Percentiles rank a stretch among this genome's conserved stretches.
phyloP scores from a whole-genome alignment of 1,140 invertebrate genomes.

The Macrostomum lignano region DNA sequence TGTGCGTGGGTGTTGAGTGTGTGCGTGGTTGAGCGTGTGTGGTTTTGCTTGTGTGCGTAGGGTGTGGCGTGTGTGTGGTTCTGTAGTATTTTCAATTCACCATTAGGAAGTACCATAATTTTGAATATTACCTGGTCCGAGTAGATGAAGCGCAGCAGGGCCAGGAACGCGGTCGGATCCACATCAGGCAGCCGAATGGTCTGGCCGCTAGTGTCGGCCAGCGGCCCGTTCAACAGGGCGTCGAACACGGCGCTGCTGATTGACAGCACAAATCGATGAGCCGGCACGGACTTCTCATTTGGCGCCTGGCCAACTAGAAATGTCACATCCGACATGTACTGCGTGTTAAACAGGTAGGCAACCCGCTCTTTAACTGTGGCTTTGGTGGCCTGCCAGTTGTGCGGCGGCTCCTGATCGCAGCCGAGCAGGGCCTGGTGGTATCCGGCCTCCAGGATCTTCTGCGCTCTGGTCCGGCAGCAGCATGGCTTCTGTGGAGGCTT shows the following conservation, averaged over 20 bases:
- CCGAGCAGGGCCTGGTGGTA: too few species aligned
- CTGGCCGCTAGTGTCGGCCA: conserved; percentile 35
- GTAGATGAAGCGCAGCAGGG: conserved; percentile 38
- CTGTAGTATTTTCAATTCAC: too few species aligned
- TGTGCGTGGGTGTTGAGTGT: too few species aligned
- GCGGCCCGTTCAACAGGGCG: conserved; percentile 52
- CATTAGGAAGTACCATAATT: too few species aligned
- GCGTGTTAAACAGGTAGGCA: conserved; percentile 48
- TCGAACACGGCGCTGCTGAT: conserved; percentile 55
- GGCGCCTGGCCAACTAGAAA: conserved; percentile 39
- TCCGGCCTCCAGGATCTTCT: too few species aligned
- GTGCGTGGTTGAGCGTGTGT: too few species aligned
- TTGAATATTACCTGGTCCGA: too few species aligned
- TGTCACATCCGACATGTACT: conserved; percentile 46
- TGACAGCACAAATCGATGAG: conserved; percentile 52
- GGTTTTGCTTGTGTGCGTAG: too few species aligned
- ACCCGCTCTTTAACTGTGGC: conserved; percentile 45
- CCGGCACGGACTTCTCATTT: conserved; percentile 38
- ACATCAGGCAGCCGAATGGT: conserved; percentile 54
- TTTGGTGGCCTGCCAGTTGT: conserved; percentile 31
- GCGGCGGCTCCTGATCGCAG: background rate
- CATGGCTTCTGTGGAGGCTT: too few species aligned
- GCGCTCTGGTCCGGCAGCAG: too few species aligned
- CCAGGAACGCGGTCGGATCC: conserved; percentile 40
- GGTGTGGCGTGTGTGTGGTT: too few species aligned